These are phyloP conservation scores for Vireo griseus DNA, from an alignment of 2,797 vertebrate genomes.

Conservation along the genomic window DNA sequence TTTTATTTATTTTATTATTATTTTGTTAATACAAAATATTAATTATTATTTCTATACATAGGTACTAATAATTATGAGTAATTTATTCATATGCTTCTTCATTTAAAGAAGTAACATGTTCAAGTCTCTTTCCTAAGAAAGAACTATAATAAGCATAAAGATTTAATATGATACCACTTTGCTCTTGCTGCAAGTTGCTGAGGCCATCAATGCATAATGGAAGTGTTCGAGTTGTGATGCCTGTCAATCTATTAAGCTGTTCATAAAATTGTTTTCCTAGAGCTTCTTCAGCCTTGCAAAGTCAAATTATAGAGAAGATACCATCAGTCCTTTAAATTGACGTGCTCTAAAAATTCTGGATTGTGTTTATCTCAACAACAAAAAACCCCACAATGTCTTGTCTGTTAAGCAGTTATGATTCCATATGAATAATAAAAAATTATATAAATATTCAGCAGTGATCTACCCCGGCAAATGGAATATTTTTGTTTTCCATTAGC, in stretches of 20 bases:
- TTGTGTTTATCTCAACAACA: slow-evolving; percentile 8
- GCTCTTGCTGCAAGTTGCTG: not conserved
- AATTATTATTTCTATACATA: not conserved
- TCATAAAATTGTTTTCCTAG: not conserved
- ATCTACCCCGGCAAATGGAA: slow-evolving; percentile 50
- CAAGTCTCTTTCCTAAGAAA: not conserved
- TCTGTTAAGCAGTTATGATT: slow-evolving; percentile 20
- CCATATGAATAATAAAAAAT: slow-evolving; percentile 44
- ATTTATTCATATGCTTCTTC: not conserved
- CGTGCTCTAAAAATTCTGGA: not conserved
- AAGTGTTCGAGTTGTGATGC: not conserved
- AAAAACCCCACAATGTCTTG: not conserved
- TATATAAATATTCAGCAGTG: slow-evolving; percentile 48
- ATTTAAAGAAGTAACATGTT: not conserved
- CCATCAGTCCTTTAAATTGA: not conserved
- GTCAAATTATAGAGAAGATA: not conserved
- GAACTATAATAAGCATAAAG: not conserved
- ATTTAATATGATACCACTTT: not conserved
- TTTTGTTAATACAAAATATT: no score
- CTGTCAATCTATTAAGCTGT: not conserved
- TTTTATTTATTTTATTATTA: no score
- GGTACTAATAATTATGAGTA: not conserved
- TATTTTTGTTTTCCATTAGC: slow-evolving; percentile 69
- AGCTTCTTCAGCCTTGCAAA: not conserved
- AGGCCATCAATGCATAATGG: not conserved